phyloP scores from a whole-genome alignment of 2,888 invertebrate genomes.

The Caenorhabditis panamensis region DNA sequence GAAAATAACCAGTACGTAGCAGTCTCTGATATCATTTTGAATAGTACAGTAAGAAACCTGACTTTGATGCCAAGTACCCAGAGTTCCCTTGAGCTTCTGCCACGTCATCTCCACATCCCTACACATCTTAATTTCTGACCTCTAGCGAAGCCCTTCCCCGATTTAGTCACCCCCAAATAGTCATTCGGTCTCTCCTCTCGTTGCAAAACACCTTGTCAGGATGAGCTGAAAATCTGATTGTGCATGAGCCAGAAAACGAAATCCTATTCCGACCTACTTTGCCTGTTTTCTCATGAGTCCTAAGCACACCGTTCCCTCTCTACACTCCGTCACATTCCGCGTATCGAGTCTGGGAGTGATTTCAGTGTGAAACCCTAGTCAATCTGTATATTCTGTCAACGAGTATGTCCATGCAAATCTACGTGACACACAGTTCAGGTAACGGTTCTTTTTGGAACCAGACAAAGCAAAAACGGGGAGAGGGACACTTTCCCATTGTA shows the following conservation, averaged over 20 bases:
- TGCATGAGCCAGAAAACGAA: background rate
- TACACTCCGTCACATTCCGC: background rate
- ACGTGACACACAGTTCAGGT: slow-evolving; percentile 43
- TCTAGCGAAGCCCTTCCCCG: slow-evolving; percentile 7
- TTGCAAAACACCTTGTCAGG: background rate
- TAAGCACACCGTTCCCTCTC: no score
- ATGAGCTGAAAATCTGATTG: slow-evolving; percentile 15
- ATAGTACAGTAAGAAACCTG: no score
- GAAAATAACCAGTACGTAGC: no score
- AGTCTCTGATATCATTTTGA: no score
- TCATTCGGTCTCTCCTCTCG: slow-evolving; percentile 4
- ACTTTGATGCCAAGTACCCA: no score
- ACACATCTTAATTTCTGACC: no score
- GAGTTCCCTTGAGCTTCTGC: no score
- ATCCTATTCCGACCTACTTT: slow-evolving; percentile 13
- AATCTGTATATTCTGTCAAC: no score
- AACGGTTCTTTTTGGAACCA: background rate
- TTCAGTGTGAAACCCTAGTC: no score
- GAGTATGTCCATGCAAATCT: slow-evolving; percentile 40
- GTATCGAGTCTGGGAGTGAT: no score
- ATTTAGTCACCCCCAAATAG: slow-evolving; percentile 4
- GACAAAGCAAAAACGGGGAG: background rate
- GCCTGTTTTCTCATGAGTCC: slow-evolving; percentile 2
- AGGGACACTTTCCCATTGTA: slow-evolving; percentile 26
- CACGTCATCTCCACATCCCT: no score